Evolutionary conservation across 2,113 vertebrate genomes (phyloP).

Genomic region (Mustela nigripes): DNA sequence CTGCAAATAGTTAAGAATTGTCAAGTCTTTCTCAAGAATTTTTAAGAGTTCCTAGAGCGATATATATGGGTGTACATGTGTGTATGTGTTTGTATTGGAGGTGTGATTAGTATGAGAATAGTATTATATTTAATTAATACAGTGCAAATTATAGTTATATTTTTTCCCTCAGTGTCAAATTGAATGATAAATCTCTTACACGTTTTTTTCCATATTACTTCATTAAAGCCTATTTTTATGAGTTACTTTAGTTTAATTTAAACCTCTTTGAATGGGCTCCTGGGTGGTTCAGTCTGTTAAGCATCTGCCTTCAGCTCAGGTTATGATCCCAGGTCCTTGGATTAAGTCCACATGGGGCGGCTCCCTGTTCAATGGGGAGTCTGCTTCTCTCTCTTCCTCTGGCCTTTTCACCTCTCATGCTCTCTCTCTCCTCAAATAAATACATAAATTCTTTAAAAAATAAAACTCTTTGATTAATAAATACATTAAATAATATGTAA

Average conservation of each 20-base stretch:
- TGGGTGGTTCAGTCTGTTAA: neutral
- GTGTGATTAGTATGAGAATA: neutral
- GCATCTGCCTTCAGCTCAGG: neutral
- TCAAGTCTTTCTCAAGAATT: neutral
- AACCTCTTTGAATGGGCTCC: neutral
- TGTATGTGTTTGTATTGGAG: neutral
- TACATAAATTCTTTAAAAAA: neutral
- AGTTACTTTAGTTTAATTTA: slow-evolving; percentile 14
- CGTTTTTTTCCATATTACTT: neutral
- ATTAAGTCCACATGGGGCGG: neutral
- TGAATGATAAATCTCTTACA: neutral
- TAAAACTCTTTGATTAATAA: slow-evolving; percentile 7
- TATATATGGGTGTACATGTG: neutral
- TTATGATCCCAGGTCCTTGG: neutral
- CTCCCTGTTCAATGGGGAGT: neutral
- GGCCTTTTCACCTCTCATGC: neutral
- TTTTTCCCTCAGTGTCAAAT: neutral
- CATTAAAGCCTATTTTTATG: neutral
- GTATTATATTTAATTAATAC: neutral
- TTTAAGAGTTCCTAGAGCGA: neutral
- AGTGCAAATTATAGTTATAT: neutral
- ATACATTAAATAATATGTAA: neutral
- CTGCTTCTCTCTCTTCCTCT: neutral
- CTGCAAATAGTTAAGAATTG: slow-evolving; percentile 11
- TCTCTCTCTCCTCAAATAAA: neutral